Evolutionary conservation across 2,888 invertebrate species (phyloP).

Genomic region (Sepiola atlantica): DNA sequence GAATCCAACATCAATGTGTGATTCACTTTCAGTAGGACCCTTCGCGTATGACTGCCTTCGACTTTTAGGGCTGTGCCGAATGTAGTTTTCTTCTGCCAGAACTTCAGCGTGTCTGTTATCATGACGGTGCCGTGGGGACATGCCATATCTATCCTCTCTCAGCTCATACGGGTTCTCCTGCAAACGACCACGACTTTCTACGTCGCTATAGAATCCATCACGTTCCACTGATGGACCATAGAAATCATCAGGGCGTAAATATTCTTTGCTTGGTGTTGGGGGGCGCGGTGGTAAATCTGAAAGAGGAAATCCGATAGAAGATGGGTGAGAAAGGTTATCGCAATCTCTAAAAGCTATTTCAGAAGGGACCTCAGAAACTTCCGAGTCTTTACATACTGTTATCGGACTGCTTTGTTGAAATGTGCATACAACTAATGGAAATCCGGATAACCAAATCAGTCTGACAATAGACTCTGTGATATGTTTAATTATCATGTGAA

Average conservation of each 20-base stretch:
- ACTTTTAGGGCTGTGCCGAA: constrained; percentile 49
- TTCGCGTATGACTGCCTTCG: constrained; percentile 34
- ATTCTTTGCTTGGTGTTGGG: constrained; percentile 54
- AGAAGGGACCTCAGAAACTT: no score
- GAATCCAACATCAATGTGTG: constrained; percentile 52
- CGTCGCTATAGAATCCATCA: constrained; percentile 65
- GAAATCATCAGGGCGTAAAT: constrained; percentile 54
- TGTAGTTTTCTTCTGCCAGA: background rate
- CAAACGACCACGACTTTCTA: constrained; percentile 35
- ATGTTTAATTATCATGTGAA: no score
- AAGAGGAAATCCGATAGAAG: background rate
- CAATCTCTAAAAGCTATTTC: no score
- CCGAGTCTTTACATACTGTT: no score
- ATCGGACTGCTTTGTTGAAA: no score
- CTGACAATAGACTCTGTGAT: no score
- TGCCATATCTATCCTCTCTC: constrained; percentile 52
- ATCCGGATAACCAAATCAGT: no score
- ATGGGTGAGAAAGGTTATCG: background rate
- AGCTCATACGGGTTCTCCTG: constrained; percentile 39
- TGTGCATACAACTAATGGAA: no score
- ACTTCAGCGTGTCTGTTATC: constrained; percentile 38
- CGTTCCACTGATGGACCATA: constrained; percentile 50
- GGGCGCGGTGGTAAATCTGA: background rate
- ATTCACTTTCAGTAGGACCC: background rate
- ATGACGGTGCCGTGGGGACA: constrained; percentile 46